Conservation (phyloP, 2,113 vertebrate genomes). For the Solea senegalensis region DNA sequence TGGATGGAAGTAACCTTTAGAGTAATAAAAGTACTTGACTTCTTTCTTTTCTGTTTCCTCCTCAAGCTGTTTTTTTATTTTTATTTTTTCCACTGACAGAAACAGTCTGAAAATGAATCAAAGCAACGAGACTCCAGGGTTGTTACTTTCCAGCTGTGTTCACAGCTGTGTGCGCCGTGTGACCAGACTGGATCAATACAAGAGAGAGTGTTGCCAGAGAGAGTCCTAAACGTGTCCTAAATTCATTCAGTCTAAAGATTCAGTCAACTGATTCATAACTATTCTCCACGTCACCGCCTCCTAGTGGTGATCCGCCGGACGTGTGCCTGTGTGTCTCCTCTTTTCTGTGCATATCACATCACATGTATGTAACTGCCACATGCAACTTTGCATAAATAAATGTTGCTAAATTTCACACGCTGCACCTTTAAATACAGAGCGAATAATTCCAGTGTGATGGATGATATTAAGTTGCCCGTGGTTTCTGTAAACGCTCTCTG, state of each 20-base stretch:
- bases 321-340: neutral
- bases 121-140: neutral
- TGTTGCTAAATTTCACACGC: no score
- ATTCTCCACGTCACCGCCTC: constrained; percentile 14
- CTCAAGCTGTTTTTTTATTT: neutral
- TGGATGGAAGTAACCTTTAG: no score
- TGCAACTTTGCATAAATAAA: no score
- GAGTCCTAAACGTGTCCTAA: no score
- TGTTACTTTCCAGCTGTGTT: neutral
- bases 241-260: neutral
- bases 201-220: neutral
- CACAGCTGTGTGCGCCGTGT: neutral
- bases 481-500: constrained; percentile 18
- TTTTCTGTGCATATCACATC: no score
- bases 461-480: constrained; percentile 18
- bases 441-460: constrained; percentile 9
- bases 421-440: neutral
- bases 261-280: constrained; percentile 11
- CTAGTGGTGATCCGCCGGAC: neutral
- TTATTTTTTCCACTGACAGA: neutral
- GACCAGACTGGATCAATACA: neutral
- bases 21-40: neutral
- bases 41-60: neutral
- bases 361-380: no score
- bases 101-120: neutral